Evolutionary conservation across 2,888 invertebrate species (phyloP).

Genomic region (Lapara coniferarum): DNA sequence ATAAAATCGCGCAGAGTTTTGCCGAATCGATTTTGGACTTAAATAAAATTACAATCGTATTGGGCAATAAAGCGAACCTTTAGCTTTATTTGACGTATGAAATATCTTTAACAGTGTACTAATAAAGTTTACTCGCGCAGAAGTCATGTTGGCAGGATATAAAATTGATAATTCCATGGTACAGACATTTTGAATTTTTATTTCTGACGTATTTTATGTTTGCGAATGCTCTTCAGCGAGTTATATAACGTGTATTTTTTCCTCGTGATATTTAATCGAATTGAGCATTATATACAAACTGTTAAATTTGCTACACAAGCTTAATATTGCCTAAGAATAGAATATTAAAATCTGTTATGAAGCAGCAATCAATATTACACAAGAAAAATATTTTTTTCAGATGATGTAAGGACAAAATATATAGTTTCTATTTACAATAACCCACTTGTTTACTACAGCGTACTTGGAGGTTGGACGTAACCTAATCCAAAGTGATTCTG

Average conservation of each 20-base stretch:
- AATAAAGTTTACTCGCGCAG: not conserved
- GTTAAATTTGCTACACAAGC: no score
- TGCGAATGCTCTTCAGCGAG: not conserved
- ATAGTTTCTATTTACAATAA: no score
- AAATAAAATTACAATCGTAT: constrained; percentile 13
- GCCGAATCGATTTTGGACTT: not conserved
- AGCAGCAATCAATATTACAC: no score
- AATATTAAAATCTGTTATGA: no score
- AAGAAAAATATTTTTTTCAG: no score
- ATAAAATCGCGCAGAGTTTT: not conserved
- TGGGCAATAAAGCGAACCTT: constrained; percentile 34
- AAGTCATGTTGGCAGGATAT: constrained; percentile 12
- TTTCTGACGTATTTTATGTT: not conserved
- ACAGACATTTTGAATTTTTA: not conserved
- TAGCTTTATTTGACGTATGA: constrained; percentile 25
- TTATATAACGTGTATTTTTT: no score
- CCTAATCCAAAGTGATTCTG: not conserved
- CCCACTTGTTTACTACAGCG: no score
- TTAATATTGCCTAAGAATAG: no score
- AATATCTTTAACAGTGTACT: constrained; percentile 18
- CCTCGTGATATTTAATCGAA: no score
- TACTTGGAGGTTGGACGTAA: no score
- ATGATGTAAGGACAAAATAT: no score
- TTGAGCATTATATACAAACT: no score
- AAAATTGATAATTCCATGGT: constrained; percentile 5